Percentiles rank a stretch among this genome's conserved stretches.
These are phyloP conservation scores for Patella depressa DNA, from an alignment of 2,888 invertebrate genomes.

Conservation along the genomic window DNA sequence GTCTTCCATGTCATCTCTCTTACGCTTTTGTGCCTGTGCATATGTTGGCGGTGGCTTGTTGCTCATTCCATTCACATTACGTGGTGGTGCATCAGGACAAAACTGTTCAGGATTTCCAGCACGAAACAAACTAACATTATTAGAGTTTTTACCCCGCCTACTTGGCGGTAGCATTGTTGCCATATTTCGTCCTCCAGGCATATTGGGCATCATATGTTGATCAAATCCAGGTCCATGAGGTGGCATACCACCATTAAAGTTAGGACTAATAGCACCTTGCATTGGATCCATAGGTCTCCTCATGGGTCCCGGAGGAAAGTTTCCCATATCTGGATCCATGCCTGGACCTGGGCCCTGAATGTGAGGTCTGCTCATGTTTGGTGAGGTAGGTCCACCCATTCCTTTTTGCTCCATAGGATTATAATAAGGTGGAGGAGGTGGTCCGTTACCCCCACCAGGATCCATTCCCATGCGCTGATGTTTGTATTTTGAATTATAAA, in stretches of 20 bases:
- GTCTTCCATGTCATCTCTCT: slow-evolving; percentile 76
- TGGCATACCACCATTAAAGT: slow-evolving; percentile 47
- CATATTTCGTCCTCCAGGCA: slow-evolving; percentile 31
- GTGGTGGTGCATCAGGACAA: slow-evolving; percentile 54
- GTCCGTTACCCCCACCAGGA: slow-evolving; percentile 42
- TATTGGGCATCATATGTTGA: slow-evolving; percentile 41
- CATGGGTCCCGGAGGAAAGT: slow-evolving; percentile 28
- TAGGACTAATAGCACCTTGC: slow-evolving; percentile 38
- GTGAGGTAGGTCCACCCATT: slow-evolving; percentile 64
- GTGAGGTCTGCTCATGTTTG: slow-evolving; percentile 60
- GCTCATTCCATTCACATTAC: slow-evolving; percentile 36
- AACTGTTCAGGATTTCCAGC: slow-evolving; percentile 69
- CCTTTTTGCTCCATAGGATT: slow-evolving; percentile 61
- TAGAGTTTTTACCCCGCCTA: slow-evolving; percentile 43
- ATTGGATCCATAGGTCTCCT: slow-evolving; percentile 32
- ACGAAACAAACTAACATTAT: slow-evolving; percentile 58
- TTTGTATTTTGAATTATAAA: slow-evolving; percentile 53
- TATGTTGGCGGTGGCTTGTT: slow-evolving; percentile 70
- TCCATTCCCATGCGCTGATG: slow-evolving; percentile 51
- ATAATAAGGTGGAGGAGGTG: slow-evolving; percentile 62
- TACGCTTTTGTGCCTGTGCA: slow-evolving; percentile 68
- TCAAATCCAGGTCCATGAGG: slow-evolving; percentile 39
- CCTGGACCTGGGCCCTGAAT: slow-evolving; percentile 42
- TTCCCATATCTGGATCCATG: slow-evolving; percentile 45
- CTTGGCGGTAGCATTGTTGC: slow-evolving; percentile 39